These are phyloP conservation scores for Rhogogaster chlorosoma DNA, from an alignment of 2,888 invertebrate species.

Conservation along the genomic window DNA sequence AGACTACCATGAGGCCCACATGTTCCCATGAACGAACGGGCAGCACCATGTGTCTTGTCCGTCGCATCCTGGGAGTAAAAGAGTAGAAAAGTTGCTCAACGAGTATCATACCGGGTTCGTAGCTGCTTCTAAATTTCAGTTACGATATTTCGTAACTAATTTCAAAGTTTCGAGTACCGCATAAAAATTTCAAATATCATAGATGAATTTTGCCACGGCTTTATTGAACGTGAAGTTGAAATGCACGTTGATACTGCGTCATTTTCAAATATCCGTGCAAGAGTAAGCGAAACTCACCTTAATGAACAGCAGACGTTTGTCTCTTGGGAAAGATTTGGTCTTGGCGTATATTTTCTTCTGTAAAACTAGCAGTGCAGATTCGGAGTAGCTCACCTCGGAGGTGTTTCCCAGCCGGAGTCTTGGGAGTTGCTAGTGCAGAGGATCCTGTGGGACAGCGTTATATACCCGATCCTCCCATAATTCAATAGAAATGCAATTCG, in stretches of 20 bases:
- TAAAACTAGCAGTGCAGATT: not conserved
- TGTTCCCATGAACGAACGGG: slow-evolving; percentile 74
- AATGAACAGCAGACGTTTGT: not conserved
- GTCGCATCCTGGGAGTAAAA: slow-evolving; percentile 64
- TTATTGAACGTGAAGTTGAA: not conserved
- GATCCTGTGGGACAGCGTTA: slow-evolving; percentile 62
- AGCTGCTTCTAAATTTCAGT: not conserved
- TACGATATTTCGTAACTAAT: not conserved
- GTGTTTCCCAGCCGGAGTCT: slow-evolving; percentile 58
- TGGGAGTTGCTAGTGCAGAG: slow-evolving; percentile 60
- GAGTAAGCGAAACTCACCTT: slow-evolving; percentile 25
- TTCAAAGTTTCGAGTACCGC: not conserved
- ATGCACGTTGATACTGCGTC: not conserved
- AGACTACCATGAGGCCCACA: slow-evolving; percentile 71
- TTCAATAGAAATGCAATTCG: slow-evolving; percentile 73
- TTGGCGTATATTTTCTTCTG: not conserved
- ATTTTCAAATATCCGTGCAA: not conserved
- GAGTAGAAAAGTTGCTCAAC: not conserved
- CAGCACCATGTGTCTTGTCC: slow-evolving; percentile 71
- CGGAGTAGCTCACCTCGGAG: slow-evolving; percentile 53
- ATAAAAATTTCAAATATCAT: not conserved
- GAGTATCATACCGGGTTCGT: not conserved
- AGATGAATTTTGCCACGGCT: not conserved
- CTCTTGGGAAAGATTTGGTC: not conserved
- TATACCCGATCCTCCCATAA: slow-evolving; percentile 69